Base-by-base conservation (phyloP, 2,113 vertebrate species). In the Oplegnathus fasciatus region DNA sequence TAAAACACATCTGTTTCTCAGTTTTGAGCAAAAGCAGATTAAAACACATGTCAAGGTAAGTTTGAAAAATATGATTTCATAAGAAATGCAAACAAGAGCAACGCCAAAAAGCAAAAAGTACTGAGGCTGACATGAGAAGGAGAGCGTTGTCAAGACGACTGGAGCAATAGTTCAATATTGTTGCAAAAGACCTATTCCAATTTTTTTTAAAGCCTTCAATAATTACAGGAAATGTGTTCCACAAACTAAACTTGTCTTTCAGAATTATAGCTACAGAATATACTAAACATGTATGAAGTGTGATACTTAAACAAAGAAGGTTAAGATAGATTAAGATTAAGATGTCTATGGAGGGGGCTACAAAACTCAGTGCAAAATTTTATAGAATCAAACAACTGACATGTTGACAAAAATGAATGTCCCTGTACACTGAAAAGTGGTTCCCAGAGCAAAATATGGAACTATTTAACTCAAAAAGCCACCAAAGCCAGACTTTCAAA, bases 51-150 rank as follows among this genome's bases (percentile, higher is more conserved):
- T 15, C 26, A 40, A 26, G 9, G n/a, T 22, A 4, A 26, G 26
- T 20, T 42, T n/a, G 2, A 65, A 50, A 55, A 64, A 48, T 18
- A 14, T 9, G 0, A 52, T 68, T 54, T 70, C 3, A 13, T 13
- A 72, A 28, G 24, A 24, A 61, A 84, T 44, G 1, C 30, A 26
- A 78, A 82, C 14, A 44, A 70, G 26, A 54, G 46, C 17, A 18
- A 40, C 0, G 10, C 60, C 80, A 42, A 74, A 15, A 61, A 57
- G 34, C 18, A 64, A 26, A 68, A 32, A 37, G 22, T 14, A 46
- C 40, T 66, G 32, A 0, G 20, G 17, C 55, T 69, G 70, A 67
- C 26, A 13, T 42, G 20, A 75, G 57, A 17, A 30, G 50, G 37
- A 54, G 8, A 2, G 58, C 0, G 22, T 58, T 2, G 17, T 44